A percentile compares a stretch with the other conserved stretches of the same genome.
Evolutionary conservation across 1,140 invertebrate species (phyloP).

Genomic region (Leptinotarsa defecta): DNA sequence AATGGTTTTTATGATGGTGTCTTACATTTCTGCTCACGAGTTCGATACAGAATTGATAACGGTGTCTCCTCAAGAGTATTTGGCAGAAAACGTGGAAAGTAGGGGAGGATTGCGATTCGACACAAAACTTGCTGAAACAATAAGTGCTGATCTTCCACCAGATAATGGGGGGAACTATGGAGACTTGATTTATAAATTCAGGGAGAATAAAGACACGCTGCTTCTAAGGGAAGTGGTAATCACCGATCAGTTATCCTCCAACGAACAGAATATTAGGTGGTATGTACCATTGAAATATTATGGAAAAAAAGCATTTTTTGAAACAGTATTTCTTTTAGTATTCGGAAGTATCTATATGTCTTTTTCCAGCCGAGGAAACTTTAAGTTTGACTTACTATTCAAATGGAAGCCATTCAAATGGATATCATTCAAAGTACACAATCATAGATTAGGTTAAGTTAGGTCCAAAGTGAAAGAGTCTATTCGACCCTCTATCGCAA

Average conservation of each 20-base stretch:
- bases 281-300: conserved; percentile 12
- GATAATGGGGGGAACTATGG: conserved; percentile 24
- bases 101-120: not conserved
- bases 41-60: not conserved
- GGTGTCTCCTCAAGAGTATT: not conserved
- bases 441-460: too few relatives aligned
- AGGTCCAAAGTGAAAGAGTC: too few relatives aligned
- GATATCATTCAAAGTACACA: too few relatives aligned
- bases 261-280: conserved; percentile 35
- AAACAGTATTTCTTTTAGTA: too few relatives aligned
- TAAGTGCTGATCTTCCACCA: not conserved
- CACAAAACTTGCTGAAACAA: not conserved
- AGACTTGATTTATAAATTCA: conserved; percentile 30
- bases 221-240: conserved; percentile 39
- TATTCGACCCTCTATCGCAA: too few relatives aligned
- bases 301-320: too few relatives aligned
- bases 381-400: too few relatives aligned
- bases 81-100: not conserved
- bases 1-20: not conserved
- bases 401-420: too few relatives aligned
- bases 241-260: conserved; percentile 31
- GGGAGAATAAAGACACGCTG: conserved; percentile 35
- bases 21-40: not conserved
- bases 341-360: too few relatives aligned
- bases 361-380: too few relatives aligned